Evolutionary conservation across 2,888 invertebrate genomes (phyloP).

Genomic region (Drosophila barbarae): DNA sequence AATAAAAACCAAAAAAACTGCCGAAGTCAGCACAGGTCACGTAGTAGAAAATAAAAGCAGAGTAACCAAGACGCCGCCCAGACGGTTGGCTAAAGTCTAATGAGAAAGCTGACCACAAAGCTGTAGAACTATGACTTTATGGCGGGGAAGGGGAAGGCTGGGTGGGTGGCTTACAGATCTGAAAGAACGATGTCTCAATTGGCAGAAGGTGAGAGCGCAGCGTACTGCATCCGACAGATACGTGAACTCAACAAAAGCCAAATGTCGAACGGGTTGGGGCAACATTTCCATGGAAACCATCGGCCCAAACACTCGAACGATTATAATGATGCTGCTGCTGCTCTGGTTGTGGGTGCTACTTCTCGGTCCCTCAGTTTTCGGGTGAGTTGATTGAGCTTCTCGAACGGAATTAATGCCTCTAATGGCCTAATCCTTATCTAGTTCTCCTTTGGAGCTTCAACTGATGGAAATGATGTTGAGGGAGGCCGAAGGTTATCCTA

Average conservation of each 20-base stretch:
- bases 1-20: constrained; percentile 31
- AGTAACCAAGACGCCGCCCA: constrained; percentile 24
- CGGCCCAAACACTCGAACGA: constrained; percentile 48
- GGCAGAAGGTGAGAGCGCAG: constrained; percentile 59
- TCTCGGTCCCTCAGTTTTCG: constrained; percentile 13
- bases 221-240: constrained; percentile 56
- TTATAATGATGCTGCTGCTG: constrained; percentile 37
- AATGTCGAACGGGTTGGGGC: constrained; percentile 46
- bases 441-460: constrained; percentile 55
- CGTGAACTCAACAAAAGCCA: constrained; percentile 71
- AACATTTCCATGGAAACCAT: constrained; percentile 69
- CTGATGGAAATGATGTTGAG: constrained; percentile 60
- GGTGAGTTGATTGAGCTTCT: constrained; percentile 46
- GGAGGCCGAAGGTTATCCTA: constrained; percentile 37
- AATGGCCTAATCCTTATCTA: constrained; percentile 13
- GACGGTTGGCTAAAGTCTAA: constrained; percentile 52
- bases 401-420: background rate
- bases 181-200: constrained; percentile 49
- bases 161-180: constrained; percentile 23
- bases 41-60: constrained; percentile 48
- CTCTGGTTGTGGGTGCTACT: constrained; percentile 38
- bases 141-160: constrained; percentile 15
- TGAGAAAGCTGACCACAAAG: constrained; percentile 61
- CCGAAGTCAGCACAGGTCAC: constrained; percentile 52
- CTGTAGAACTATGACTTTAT: constrained; percentile 44